Percentiles rank a stretch among this genome's conserved stretches.
Conservation (phyloP, 2,113 vertebrate genomes). For the Catharus bicknelli region DNA sequence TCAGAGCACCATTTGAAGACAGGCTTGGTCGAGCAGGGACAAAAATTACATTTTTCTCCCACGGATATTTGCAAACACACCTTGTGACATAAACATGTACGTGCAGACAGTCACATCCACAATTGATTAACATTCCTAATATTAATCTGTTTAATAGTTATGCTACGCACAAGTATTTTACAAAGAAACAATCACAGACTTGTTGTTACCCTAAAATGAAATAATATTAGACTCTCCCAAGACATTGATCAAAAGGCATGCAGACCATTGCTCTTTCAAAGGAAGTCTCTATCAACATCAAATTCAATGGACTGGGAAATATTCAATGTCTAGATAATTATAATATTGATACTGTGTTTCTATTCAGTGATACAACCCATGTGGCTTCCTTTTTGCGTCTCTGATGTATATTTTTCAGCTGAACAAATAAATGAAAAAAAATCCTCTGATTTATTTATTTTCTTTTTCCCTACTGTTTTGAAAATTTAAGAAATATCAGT, state of each 20-base stretch:
- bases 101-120: background rate
- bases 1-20: background rate
- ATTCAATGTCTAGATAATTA: constrained; percentile 81
- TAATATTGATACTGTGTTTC: constrained; percentile 76
- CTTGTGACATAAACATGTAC: background rate
- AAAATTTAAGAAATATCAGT: background rate
- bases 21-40: background rate
- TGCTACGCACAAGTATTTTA: background rate
- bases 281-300: constrained; percentile 84
- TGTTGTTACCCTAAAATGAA: constrained; percentile 40
- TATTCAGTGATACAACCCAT: constrained; percentile 79
- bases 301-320: constrained; percentile 84
- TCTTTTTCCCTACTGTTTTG: background rate
- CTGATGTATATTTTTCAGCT: background rate
- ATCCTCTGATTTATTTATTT: background rate
- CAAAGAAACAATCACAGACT: constrained; percentile 33
- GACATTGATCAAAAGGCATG: constrained; percentile 74
- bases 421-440: background rate
- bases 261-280: constrained; percentile 77
- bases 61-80: background rate
- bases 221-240: constrained; percentile 61
- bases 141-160: background rate
- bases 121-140: constrained; percentile 11
- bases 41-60: constrained; percentile 8
- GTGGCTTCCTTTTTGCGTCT: constrained; percentile 45